Evolutionary conservation across 2,113 vertebrate species (phyloP).

Genomic region (Ceuthmochares aereus): DNA sequence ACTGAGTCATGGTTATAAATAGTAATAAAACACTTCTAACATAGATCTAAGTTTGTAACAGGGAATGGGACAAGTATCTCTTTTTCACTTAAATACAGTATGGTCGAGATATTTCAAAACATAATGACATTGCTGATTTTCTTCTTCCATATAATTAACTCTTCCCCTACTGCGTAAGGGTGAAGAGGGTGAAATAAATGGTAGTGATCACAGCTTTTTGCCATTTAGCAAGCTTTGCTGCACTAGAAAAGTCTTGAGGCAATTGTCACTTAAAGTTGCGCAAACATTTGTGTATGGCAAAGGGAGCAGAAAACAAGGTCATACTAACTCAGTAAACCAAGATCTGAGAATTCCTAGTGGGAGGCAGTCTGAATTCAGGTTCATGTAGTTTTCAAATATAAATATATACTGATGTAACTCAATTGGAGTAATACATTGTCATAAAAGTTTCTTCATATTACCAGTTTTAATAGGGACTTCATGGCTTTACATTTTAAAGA

Average conservation of each 20-base stretch:
- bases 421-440: background rate
- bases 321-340: background rate
- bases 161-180: background rate
- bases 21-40: background rate
- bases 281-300: background rate
- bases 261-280: background rate
- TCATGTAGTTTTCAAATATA: background rate
- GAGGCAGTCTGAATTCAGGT: background rate
- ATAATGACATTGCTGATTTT: background rate
- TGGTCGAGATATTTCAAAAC: background rate
- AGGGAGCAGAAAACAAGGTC: background rate
- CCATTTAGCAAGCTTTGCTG: background rate
- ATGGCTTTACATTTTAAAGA: background rate
- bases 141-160: background rate
- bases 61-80: background rate
- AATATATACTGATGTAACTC: background rate
- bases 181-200: background rate
- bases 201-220: background rate
- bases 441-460: background rate
- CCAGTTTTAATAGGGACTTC: background rate
- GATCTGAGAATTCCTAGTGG: background rate
- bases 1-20: constrained; percentile 46
- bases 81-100: constrained; percentile 7
- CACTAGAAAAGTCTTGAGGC: background rate
- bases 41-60: background rate